phyloP scores from a whole-genome alignment of 2,113 vertebrate species.

The Typhlomys cinereus region DNA sequence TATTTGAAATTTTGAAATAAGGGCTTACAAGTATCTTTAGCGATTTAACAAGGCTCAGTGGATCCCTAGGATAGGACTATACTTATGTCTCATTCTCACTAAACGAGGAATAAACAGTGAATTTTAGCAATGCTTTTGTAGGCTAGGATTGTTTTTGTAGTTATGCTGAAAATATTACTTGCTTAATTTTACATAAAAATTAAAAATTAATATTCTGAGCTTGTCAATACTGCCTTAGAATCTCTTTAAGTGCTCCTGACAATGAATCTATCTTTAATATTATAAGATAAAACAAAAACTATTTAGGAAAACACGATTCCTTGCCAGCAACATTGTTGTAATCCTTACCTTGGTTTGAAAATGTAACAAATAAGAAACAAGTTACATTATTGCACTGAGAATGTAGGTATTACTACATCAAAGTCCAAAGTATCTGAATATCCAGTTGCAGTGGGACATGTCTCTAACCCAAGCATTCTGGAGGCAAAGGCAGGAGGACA shows the following conservation, averaged over 20 bases:
- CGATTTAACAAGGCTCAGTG: background rate
- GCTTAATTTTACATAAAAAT: conserved; percentile 25
- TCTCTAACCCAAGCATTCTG: background rate
- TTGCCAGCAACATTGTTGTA: background rate
- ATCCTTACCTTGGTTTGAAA: background rate
- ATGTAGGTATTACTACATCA: background rate
- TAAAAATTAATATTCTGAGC: background rate
- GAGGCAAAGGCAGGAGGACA: background rate
- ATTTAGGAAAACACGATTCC: background rate
- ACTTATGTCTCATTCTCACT: background rate
- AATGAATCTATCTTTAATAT: background rate
- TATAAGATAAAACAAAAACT: conserved; percentile 18
- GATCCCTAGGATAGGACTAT: background rate
- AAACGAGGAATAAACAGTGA: background rate
- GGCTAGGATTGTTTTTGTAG: background rate
- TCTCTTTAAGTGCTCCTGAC: background rate
- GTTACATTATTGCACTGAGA: background rate
- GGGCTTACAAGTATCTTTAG: background rate
- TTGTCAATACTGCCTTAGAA: conserved; percentile 25
- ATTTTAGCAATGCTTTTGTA: background rate
- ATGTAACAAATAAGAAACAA: background rate
- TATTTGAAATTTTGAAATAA: too few relatives aligned
- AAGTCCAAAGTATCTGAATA: background rate
- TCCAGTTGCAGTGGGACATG: background rate
- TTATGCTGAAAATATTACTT: conserved; percentile 14